Percentiles rank a stretch among this genome's conserved stretches.
Evolutionary conservation across 1,140 invertebrate genomes (phyloP).

Genomic region (Pseudoatta argentina): DNA sequence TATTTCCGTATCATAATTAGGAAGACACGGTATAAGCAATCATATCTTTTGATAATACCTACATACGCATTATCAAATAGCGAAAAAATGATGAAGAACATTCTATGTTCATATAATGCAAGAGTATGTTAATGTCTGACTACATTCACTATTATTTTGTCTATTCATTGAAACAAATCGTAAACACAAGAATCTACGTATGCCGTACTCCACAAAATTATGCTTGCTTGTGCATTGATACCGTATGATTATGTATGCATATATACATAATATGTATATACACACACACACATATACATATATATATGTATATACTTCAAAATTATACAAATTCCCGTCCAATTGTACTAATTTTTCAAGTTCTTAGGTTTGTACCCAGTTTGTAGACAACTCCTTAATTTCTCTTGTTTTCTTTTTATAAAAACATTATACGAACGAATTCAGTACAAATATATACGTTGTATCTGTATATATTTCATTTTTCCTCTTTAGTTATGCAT

Average conservation of each 20-base stretch:
- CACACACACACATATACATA: constrained; percentile 40
- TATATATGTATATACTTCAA: constrained; percentile 63
- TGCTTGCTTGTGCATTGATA: constrained; percentile 51
- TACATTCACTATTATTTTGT: constrained; percentile 57
- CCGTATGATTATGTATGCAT: neutral
- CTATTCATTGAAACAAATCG: constrained; percentile 16
- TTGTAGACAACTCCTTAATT: constrained; percentile 43
- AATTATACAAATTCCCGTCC: constrained; percentile 66
- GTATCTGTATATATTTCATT: constrained; percentile 49
- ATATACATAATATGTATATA: neutral
- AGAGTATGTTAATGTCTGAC: constrained; percentile 61
- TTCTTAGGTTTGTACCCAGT: constrained; percentile 69
- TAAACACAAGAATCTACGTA: constrained; percentile 47
- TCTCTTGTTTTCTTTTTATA: constrained; percentile 5
- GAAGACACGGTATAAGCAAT: constrained; percentile 51
- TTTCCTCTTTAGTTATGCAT: constrained; percentile 48
- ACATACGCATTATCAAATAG: constrained; percentile 58
- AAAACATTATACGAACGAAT: constrained; percentile 33
- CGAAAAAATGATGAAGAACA: constrained; percentile 52
- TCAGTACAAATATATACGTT: constrained; percentile 61
- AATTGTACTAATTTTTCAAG: constrained; percentile 60
- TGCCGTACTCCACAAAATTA: constrained; percentile 67
- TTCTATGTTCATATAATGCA: constrained; percentile 46
- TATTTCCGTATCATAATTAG: constrained; percentile 4
- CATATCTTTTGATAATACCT: constrained; percentile 54